Base-by-base conservation (phyloP, 1,140 invertebrate species). In the Formica exsecta region DNA sequence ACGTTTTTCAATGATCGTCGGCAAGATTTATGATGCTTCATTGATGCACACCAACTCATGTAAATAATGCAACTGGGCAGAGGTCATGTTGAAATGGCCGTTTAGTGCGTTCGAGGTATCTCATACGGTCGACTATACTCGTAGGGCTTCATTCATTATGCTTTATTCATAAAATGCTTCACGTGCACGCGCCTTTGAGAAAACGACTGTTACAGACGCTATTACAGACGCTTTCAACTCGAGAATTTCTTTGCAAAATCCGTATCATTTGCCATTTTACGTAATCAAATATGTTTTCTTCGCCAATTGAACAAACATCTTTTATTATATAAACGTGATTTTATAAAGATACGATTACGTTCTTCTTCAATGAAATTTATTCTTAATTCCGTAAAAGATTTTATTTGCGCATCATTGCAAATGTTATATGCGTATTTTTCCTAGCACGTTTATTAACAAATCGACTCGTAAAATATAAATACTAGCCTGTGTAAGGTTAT, bases 81-180 rank as follows among this genome's bases (percentile, higher is more conserved):
- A n/a, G 74, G 76, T 88, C 59, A 73, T 32, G 57, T n/a, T 54
- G 59, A 25, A 88, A 62, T 74, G 65, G 36, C 36, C 29, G 66
- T 80, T 87, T 71, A 70, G 48, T 22, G 73, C 41, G 25, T 74
- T 61, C 73, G 59, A 61, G 32, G 57, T 32, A 75, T 70, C 74
- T 62, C 54, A 54, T 64, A 48, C 11, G 25, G 44, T 41, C 32
- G 74, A n/a, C 66, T 75, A 68, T 13, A 16, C 11, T 75, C 73
- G 25, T 48, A 41, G 41, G 54, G 25, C 70, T 85, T 44, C 88
- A 54, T 87, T 87, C 89, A 61, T 89, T 89, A 89, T 86, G 89
- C 80, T 90, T 90, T 90, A 90, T 90, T 90, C 88, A 87, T 90
- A 86, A 87, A 87, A 90, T 38, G 64, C 36, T 48, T 59, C 13